Percentiles rank a stretch among this genome's conserved stretches.
These are phyloP conservation scores for Panagrolaimus sp. DNA, from an alignment of 1,140 invertebrate species.

Conservation along the genomic window DNA sequence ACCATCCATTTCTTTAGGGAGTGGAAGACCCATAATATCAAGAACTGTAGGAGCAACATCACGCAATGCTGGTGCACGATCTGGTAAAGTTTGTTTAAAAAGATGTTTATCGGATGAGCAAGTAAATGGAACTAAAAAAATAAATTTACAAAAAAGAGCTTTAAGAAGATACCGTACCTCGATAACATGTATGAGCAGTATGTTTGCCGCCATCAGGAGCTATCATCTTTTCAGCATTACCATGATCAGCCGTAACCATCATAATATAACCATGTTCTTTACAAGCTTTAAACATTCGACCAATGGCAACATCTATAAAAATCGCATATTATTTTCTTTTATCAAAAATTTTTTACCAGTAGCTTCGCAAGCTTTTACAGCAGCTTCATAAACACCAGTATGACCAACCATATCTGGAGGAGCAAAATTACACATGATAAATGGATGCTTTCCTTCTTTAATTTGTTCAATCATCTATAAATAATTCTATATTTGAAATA, in stretches of 20 bases:
- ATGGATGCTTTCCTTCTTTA: conserved; percentile 58
- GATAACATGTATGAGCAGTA: conserved; percentile 61
- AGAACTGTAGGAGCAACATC: conserved; percentile 62
- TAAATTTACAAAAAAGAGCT: background rate
- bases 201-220: conserved; percentile 60
- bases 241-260: conserved; percentile 61
- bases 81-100: conserved; percentile 41
- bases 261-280: conserved; percentile 59
- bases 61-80: conserved; percentile 59
- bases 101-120: conserved; percentile 46
- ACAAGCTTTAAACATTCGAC: conserved; percentile 59
- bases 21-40: conserved; percentile 58
- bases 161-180: conserved; percentile 44
- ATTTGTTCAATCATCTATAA: conserved; percentile 60
- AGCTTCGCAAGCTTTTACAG: conserved; percentile 60
- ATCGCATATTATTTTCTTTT: no score
- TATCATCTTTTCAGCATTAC: conserved; percentile 62
- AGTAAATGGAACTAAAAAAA: conserved; percentile 52
- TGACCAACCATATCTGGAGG: conserved; percentile 63
- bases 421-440: conserved; percentile 63
- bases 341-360: conserved; percentile 59
- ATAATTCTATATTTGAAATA: conserved; percentile 21
- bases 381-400: conserved; percentile 61
- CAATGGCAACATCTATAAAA: conserved; percentile 55
- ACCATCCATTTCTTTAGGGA: conserved; percentile 61